Percentiles rank a stretch among this genome's conserved stretches.
These are phyloP conservation scores for Drosophila willistoni DNA, from an alignment of 1,140 invertebrate genomes.

Conservation along the genomic window DNA sequence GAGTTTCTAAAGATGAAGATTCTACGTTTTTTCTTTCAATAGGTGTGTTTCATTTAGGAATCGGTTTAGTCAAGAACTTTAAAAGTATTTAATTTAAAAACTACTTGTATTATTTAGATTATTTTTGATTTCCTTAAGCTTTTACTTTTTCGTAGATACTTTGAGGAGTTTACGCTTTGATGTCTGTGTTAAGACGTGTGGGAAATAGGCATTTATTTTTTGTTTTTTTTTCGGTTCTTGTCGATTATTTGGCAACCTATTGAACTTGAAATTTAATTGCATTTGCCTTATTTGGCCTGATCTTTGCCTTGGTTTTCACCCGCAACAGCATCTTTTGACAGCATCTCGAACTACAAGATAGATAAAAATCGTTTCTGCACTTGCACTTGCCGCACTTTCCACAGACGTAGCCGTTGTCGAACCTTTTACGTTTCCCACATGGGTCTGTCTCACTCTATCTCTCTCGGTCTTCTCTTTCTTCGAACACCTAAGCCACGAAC, in stretches of 20 bases:
- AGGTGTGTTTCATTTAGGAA: too few species aligned
- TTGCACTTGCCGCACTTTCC: conserved; percentile 47
- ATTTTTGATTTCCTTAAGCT: too few species aligned
- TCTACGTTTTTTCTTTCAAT: too few species aligned
- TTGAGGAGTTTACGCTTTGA: background rate
- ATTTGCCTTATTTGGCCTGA: conserved; percentile 34
- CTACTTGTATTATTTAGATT: too few species aligned
- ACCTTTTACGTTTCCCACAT: conserved; percentile 15
- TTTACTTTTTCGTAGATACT: background rate
- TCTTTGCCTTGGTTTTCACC: conserved; percentile 53
- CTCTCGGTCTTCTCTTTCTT: background rate
- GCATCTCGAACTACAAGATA: conserved; percentile 5
- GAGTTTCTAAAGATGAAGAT: too few species aligned
- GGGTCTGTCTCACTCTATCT: conserved; percentile 28
- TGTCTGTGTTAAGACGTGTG: conserved; percentile 1
- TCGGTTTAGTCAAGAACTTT: too few species aligned
- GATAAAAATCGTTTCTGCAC: conserved; percentile 28
- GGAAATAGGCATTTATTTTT: background rate
- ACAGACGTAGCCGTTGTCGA: conserved; percentile 6
- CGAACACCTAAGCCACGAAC: conserved; percentile 24
- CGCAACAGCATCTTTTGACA: conserved; percentile 30
- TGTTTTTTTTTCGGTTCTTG: too few species aligned
- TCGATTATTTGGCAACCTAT: conserved; percentile 13
- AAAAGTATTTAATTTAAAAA: too few species aligned
- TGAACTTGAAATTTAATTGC: conserved; percentile 42